phyloP scores from a whole-genome alignment of 2,888 invertebrate genomes.

The Thera obeliscata region DNA sequence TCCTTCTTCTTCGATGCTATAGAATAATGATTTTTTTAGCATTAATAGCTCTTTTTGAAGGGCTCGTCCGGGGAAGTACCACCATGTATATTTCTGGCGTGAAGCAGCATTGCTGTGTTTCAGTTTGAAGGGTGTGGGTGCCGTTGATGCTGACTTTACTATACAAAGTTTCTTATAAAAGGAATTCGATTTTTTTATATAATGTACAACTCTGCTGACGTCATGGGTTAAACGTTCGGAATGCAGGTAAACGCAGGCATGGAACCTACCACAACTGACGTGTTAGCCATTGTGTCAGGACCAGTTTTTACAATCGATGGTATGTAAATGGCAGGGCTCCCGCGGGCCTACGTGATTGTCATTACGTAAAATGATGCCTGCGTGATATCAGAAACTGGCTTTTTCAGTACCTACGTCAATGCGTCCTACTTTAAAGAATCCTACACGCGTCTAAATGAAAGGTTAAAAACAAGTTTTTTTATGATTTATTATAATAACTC shows the following conservation, averaged over 20 bases:
- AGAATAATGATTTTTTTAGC: too few relatives aligned
- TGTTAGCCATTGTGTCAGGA: constrained; percentile 35
- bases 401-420: constrained; percentile 4
- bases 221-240: constrained; percentile 17
- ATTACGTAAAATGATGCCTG: constrained; percentile 21
- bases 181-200: too few relatives aligned
- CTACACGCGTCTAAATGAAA: neutral
- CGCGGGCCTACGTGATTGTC: constrained; percentile 16
- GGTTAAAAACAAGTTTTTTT: too few relatives aligned
- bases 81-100: too few relatives aligned
- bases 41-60: too few relatives aligned
- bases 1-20: too few relatives aligned
- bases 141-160: too few relatives aligned
- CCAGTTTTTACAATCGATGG: constrained; percentile 32
- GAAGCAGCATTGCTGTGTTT: too few relatives aligned
- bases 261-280: constrained; percentile 41
- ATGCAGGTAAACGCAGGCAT: constrained; percentile 19
- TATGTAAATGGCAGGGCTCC: constrained; percentile 24
- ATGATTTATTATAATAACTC: too few relatives aligned
- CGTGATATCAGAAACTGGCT: neutral
- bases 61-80: too few relatives aligned
- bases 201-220: constrained; percentile 6
- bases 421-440: neutral
- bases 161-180: too few relatives aligned
- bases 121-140: too few relatives aligned